Base-by-base conservation (phyloP, 92 coral and sea anemone genomes). In the Virgularia gustaviana region DNA sequence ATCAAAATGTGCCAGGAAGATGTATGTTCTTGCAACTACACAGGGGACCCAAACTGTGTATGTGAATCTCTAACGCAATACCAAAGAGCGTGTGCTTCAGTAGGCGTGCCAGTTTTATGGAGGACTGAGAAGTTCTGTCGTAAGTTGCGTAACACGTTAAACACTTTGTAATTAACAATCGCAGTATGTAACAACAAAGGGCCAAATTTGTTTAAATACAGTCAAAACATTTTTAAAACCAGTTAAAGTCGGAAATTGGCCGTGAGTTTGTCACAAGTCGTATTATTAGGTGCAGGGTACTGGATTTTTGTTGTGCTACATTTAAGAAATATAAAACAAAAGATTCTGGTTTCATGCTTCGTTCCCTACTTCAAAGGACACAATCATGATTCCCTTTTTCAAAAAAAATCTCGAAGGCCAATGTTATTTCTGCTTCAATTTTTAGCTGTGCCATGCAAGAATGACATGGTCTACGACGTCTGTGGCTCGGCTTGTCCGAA, bases 41-140 rank as follows among this genome's bases (percentile, higher is more conserved):
- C 88, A 11, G 57, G 81, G 36, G 88, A 87, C 65, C 81, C 88
- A 49, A 81, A 82, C 25, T 83, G 91, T 47, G 82, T 76, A 36
- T 87, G 91, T 35, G 81, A 83, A 20, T 82, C 91, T 10, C 54
- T 87, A 76, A 87, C 91, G 18, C 88, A 87, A 59, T 87, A 87
- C 76, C 81, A 87, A 36, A 81, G 91, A 45, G 91, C 88, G 79
- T 87, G 91, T 79, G 91, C 91, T 30, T 83, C 52, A 51, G 65
- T 42, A 68, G 87, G 85, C 13, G 49, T 87, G 34, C 61, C 84
- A 72, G 38, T 87, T 43, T 42, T 79, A 34, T 87, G 91, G 91
- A 87, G 91, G 36, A 79, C 57, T 49, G 61, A 71, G 36, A 64
- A 57, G 22, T 44, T 87, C 61, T 87, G 91, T 53, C 88, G 91